phyloP scores from a whole-genome alignment of 2,113 vertebrate species.

The Telmatochromis bifrenatus region DNA sequence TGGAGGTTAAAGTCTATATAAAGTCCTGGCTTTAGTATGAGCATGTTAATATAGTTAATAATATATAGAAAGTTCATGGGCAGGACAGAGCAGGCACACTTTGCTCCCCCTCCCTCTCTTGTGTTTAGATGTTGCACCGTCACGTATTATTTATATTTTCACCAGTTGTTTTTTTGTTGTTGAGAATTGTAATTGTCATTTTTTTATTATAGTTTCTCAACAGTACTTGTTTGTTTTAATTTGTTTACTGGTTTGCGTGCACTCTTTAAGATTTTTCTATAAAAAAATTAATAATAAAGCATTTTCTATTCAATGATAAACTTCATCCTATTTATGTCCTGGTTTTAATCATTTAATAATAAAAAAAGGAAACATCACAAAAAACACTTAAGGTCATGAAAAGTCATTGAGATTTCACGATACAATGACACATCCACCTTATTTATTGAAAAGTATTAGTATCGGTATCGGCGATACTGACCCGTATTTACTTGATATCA shows the following conservation, averaged over 20 bases:
- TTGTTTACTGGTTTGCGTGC: neutral
- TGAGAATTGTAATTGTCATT: no score
- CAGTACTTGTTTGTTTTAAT: no score
- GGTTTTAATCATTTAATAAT: neutral
- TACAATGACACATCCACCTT: fast-evolving
- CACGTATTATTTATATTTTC: neutral
- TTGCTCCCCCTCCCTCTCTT: neutral
- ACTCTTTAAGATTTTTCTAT: neutral
- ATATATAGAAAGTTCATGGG: neutral
- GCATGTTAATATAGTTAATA: neutral
- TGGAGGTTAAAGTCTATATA: neutral
- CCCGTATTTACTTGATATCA: neutral
- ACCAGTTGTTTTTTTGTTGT: no score
- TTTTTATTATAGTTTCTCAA: no score
- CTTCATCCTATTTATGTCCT: neutral
- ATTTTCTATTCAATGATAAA: neutral
- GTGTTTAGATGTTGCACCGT: fast-evolving
- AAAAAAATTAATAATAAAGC: neutral
- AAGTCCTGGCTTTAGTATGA: neutral
- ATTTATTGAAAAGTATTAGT: neutral
- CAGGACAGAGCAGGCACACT: neutral
- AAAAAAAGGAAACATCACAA: neutral
- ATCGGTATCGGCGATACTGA: fast-evolving
- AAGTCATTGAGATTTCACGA: neutral
- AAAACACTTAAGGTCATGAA: neutral